Base-by-base conservation (phyloP, 2,113 vertebrate genomes). In the Pangasianodon hypophthalmus region DNA sequence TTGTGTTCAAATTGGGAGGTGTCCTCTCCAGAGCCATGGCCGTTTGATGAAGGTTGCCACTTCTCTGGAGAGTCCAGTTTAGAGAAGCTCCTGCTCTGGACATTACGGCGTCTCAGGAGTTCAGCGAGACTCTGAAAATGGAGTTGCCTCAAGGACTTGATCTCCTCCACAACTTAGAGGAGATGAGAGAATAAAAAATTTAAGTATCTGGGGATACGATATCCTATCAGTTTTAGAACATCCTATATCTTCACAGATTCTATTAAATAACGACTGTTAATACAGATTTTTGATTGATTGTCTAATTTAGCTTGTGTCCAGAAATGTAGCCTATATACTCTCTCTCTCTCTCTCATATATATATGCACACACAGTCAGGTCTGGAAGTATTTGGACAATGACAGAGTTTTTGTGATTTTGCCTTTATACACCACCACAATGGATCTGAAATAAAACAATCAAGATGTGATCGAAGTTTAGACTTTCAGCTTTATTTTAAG, bases 101-200 rank as follows among this genome's bases (percentile, higher is more conserved):
- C 41, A 26, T 82, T 48, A 89, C 85, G 85, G 46, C 84, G 92
- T 37, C 69, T 92, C 90, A 94, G 95, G 4, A 95, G 41, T 87
- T 96, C 95, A 89, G 94, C 6, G 0, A 46, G 41, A 77, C 19
- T 44, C 37, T 24, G 41, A 77, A 46, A 77, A 77, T 46, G 41
- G 19, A 77, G 21, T 77, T 77, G 41, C 19, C 41, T 77, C 21
- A 46, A 46, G 19, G 41, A 26, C 73, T 46, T 46, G 18, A 77
- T 26, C 73, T 77, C 73, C 37, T 75, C 19, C 41, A 75, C 37
- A 75, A 46, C 73, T 77, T 46, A 46, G 73, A 44, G n/a, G n/a
- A 41, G 69, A 71, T 37, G 32, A 37, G 32, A 71, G 26, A 67
- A n/a, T 67, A n/a, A 67, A 67, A 73, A 73, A 32, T 7, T 73